These are phyloP conservation scores for Lathronympha strigana DNA, from an alignment of 2,888 invertebrate genomes.

Conservation along the genomic window DNA sequence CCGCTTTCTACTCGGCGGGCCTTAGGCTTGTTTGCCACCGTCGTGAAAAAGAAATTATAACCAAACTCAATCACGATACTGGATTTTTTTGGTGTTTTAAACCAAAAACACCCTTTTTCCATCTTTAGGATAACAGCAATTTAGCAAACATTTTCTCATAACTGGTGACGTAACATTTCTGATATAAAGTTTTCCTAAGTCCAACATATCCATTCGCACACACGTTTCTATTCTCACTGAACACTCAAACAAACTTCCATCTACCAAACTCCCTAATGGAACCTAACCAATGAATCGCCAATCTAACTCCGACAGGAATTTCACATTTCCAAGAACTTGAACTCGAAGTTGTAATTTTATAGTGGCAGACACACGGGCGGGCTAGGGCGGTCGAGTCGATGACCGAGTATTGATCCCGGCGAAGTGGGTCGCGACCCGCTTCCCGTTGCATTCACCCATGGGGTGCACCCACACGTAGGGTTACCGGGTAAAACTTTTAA, in stretches of 20 bases:
- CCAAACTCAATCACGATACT: too few relatives aligned
- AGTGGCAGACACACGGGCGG: conserved; percentile 55
- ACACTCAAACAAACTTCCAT: background rate
- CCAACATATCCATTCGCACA: too few relatives aligned
- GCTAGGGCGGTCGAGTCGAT: conserved; percentile 75
- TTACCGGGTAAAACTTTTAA: background rate
- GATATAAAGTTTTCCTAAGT: too few relatives aligned
- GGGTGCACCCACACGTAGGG: conserved; percentile 49
- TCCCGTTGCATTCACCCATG: conserved; percentile 73
- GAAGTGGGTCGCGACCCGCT: conserved; percentile 81
- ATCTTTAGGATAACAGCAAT: too few relatives aligned
- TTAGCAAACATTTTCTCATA: too few relatives aligned
- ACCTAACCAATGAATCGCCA: background rate
- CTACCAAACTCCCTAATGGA: background rate
- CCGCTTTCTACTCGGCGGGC: too few relatives aligned
- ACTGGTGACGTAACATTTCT: too few relatives aligned
- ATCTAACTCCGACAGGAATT: conserved; percentile 1
- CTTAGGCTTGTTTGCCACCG: too few relatives aligned
- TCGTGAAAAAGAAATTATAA: too few relatives aligned
- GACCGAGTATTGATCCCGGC: conserved; percentile 82
- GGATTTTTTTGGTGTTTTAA: too few relatives aligned
- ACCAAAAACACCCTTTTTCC: too few relatives aligned
- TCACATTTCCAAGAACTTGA: conserved; percentile 33
- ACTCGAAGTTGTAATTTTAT: conserved; percentile 33
- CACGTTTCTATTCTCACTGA: background rate